Conservation (phyloP, 2,888 invertebrate species). For the Drosophila cracens region DNA sequence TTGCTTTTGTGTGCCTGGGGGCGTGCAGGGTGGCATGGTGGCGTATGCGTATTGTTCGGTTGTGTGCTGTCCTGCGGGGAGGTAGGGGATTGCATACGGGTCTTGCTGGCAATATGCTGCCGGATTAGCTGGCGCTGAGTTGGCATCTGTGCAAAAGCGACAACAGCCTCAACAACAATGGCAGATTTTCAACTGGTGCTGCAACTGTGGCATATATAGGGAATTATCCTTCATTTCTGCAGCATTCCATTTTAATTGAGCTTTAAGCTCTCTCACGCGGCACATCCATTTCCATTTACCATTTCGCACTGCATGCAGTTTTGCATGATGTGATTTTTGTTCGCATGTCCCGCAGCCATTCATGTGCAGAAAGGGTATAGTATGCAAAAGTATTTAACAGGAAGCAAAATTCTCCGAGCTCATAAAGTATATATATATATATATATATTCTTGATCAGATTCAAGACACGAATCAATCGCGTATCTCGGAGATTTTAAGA, state of each 20-base stretch:
- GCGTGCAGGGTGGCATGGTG: slow-evolving; percentile 24
- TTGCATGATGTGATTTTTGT: background rate
- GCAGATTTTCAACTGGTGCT: slow-evolving; percentile 32
- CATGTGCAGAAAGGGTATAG: background rate
- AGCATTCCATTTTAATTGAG: slow-evolving; percentile 65
- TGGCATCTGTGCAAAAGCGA: slow-evolving; percentile 42
- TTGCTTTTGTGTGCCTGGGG: slow-evolving; percentile 37
- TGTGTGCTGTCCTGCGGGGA: slow-evolving; percentile 21
- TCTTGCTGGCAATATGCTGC: slow-evolving; percentile 46
- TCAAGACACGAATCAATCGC: background rate
- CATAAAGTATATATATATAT: background rate
- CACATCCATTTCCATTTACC: slow-evolving; percentile 12
- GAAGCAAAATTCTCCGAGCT: background rate
- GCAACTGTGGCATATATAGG: slow-evolving; percentile 43
- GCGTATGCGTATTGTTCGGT: slow-evolving; percentile 72
- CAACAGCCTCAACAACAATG: slow-evolving; percentile 31
- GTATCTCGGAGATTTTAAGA: background rate
- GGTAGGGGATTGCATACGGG: background rate
- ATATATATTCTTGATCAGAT: background rate
- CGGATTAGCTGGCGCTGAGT: slow-evolving; percentile 72
- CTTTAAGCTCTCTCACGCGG: slow-evolving; percentile 49
- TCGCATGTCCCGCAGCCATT: background rate
- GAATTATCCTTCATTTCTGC: slow-evolving; percentile 62
- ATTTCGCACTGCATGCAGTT: slow-evolving; percentile 11
- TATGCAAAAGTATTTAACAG: background rate